Conservation (phyloP, 2,888 invertebrate genomes). For the Pheosia gnoma region DNA sequence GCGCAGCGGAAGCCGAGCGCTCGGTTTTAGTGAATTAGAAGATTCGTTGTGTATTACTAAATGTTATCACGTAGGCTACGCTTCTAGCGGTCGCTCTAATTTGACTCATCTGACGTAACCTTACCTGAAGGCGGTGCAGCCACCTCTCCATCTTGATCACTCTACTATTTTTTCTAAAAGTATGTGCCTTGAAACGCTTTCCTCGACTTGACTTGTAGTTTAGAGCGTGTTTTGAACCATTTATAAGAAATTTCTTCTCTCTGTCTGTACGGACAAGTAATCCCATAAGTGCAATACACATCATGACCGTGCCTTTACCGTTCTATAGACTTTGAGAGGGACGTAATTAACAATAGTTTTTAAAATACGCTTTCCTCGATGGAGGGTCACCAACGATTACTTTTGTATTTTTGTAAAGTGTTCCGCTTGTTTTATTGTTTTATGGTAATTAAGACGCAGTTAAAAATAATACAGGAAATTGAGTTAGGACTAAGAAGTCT, state of each 20-base stretch:
- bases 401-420: slow-evolving; percentile 72
- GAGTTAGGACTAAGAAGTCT: slow-evolving; percentile 70
- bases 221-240: slow-evolving; percentile 81
- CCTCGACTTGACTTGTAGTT: slow-evolving; percentile 79
- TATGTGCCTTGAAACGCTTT: slow-evolving; percentile 84
- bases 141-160: slow-evolving; percentile 63
- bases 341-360: slow-evolving; percentile 83
- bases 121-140: slow-evolving; percentile 60
- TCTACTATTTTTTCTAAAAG: slow-evolving; percentile 81
- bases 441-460: slow-evolving; percentile 55
- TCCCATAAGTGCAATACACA: slow-evolving; percentile 83
- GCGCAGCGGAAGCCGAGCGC: slow-evolving; percentile 38
- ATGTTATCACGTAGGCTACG: slow-evolving; percentile 62
- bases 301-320: slow-evolving; percentile 84
- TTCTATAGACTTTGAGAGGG: slow-evolving; percentile 83
- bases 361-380: slow-evolving; percentile 70
- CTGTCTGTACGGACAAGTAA: slow-evolving; percentile 77
- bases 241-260: slow-evolving; percentile 79
- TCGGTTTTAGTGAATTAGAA: slow-evolving; percentile 47
- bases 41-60: slow-evolving; percentile 40
- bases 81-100: slow-evolving; percentile 75
- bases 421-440: slow-evolving; percentile 64
- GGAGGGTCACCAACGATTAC: slow-evolving; percentile 64
- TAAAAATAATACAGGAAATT: slow-evolving; percentile 60
- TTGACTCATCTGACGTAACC: slow-evolving; percentile 63